Percentiles rank a stretch among this genome's conserved stretches.
phyloP scores from a whole-genome alignment of 2,797 vertebrate species.

The Cyclopterus lumpus region DNA sequence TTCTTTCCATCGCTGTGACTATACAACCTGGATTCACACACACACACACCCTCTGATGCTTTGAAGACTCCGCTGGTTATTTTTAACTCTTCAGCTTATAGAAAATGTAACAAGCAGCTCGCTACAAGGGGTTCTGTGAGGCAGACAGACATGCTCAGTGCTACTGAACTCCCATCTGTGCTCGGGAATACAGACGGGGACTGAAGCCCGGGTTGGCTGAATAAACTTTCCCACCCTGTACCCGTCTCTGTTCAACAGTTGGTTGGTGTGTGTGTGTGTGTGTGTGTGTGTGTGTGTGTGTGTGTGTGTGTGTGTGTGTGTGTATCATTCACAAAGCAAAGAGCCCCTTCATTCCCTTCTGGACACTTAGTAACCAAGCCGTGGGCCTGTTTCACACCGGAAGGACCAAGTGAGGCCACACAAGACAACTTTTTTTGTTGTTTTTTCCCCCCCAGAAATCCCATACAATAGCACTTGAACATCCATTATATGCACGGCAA shows the following conservation, averaged over 20 bases:
- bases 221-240: constrained; percentile 81
- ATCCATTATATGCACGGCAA: constrained; percentile 12
- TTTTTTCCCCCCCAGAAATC: constrained; percentile 12
- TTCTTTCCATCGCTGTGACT: not conserved
- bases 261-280: constrained; percentile 40
- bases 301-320: constrained; percentile 41
- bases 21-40: constrained; percentile 2
- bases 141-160: constrained; percentile 60
- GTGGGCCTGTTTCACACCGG: constrained; percentile 32
- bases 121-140: constrained; percentile 43
- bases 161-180: constrained; percentile 67
- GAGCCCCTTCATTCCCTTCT: constrained; percentile 70
- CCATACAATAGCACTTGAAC: constrained; percentile 4
- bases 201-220: constrained; percentile 65
- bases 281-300: constrained; percentile 35
- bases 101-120: constrained; percentile 46
- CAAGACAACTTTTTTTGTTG: constrained; percentile 21
- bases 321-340: constrained; percentile 62
- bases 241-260: constrained; percentile 62
- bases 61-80: constrained; percentile 23
- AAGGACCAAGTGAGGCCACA: constrained; percentile 32
- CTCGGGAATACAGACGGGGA: constrained; percentile 60
- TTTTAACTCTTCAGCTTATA: constrained; percentile 38
- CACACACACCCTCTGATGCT: constrained; percentile 8
- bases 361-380: constrained; percentile 63